These are phyloP conservation scores for Pterocles burchelli DNA, from an alignment of 2,113 vertebrate genomes.

Conservation along the genomic window DNA sequence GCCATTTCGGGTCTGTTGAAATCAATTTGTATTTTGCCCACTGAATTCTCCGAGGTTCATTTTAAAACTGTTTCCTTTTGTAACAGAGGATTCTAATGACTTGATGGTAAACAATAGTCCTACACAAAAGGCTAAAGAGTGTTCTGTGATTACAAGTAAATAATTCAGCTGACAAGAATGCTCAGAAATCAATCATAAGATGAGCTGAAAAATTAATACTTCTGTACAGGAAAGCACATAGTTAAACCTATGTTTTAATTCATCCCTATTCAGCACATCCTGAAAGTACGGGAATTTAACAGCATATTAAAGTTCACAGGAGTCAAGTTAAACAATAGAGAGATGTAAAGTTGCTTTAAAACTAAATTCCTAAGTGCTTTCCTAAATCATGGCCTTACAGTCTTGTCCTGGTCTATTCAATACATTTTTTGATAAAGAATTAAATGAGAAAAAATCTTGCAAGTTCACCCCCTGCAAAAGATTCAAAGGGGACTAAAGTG, in stretches of 20 bases:
- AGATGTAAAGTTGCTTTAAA: not conserved
- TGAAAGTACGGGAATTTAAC: not conserved
- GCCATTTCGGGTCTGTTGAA: not conserved
- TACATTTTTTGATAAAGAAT: not conserved
- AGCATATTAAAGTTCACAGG: not conserved
- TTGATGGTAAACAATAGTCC: not conserved
- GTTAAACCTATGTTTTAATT: slow-evolving; percentile 12
- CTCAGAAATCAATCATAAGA: not conserved
- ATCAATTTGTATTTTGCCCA: not conserved
- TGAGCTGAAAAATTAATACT: slow-evolving; percentile 51
- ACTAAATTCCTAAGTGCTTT: not conserved
- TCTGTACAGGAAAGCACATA: not conserved
- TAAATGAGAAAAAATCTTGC: not conserved
- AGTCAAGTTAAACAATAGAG: not conserved
- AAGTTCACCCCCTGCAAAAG: not conserved
- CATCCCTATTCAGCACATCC: not conserved
- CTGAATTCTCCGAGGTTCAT: not conserved
- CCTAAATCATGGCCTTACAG: not conserved
- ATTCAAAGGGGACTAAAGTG: not conserved
- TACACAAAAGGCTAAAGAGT: slow-evolving; percentile 30
- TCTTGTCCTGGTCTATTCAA: not conserved
- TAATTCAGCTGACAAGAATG: slow-evolving; percentile 9
- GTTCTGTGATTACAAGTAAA: slow-evolving; percentile 36
- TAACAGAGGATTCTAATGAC: not conserved
- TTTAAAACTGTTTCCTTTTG: not conserved